These are phyloP conservation scores for Smutsia temminckii DNA, from an alignment of 2,797 vertebrate species.

Conservation along the genomic window DNA sequence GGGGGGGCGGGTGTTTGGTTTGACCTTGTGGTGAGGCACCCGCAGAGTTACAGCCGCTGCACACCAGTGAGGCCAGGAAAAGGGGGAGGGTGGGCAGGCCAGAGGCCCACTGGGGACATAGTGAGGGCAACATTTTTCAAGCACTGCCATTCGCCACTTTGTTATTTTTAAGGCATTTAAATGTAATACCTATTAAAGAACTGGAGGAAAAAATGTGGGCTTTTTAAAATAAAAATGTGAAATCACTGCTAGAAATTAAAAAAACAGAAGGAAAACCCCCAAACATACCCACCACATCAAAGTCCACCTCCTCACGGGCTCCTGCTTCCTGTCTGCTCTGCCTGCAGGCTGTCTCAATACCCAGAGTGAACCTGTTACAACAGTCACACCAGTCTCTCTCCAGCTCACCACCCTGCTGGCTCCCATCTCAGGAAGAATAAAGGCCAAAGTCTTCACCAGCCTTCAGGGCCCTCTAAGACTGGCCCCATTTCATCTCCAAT, in stretches of 20 bases:
- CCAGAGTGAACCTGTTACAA: neutral
- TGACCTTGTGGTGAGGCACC: slow-evolving; percentile 55
- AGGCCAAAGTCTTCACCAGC: neutral
- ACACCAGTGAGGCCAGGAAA: slow-evolving; percentile 33
- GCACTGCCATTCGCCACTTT: neutral
- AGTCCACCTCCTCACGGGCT: neutral
- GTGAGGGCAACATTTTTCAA: neutral
- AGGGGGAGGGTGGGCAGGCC: neutral
- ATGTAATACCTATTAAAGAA: neutral
- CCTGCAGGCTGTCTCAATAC: neutral
- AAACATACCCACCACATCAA: neutral
- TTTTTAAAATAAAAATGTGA: neutral
- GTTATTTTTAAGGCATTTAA: neutral
- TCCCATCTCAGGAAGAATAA: neutral
- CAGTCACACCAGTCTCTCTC: neutral
- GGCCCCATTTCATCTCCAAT: neutral
- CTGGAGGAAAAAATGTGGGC: neutral
- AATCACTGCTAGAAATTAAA: slow-evolving; percentile 48
- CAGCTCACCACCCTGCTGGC: neutral
- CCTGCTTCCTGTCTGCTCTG: neutral
- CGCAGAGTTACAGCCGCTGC: neutral
- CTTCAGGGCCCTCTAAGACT: neutral
- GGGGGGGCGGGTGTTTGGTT: neutral
- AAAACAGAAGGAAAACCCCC: neutral
- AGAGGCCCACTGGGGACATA: neutral